Conservation (phyloP, 2,888 invertebrate genomes). For the Ectropis crepuscularia region DNA sequence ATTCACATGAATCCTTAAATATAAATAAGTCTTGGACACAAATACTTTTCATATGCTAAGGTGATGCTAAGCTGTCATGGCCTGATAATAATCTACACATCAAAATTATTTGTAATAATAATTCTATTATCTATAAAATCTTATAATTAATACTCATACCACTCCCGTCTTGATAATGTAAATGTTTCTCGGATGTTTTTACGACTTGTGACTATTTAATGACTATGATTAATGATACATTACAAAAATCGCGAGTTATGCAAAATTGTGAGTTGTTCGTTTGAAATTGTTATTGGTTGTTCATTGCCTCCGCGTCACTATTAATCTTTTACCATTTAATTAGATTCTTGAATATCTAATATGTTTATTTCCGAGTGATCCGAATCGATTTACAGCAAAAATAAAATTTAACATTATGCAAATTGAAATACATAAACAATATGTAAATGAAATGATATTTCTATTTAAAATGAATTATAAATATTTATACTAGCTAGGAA, state of each 20-base stretch:
- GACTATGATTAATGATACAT: conserved; percentile 64
- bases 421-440: conserved; percentile 34
- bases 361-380: conserved; percentile 29
- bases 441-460: conserved; percentile 41
- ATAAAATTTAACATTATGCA: conserved; percentile 42
- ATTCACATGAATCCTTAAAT: conserved; percentile 59
- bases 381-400: conserved; percentile 29
- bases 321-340: conserved; percentile 42
- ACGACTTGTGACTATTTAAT: conserved; percentile 75
- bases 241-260: conserved; percentile 59
- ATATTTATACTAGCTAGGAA: conserved; percentile 49
- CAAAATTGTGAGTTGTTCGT: conserved; percentile 64
- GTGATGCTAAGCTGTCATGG: conserved; percentile 79
- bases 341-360: conserved; percentile 23
- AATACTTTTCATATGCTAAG: conserved; percentile 57
- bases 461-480: conserved; percentile 40
- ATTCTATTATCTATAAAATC: conserved; percentile 67
- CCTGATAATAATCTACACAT: conserved; percentile 74
- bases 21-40: conserved; percentile 77
- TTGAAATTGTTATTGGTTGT: conserved; percentile 63
- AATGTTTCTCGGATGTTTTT: conserved; percentile 66
- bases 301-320: conserved; percentile 63
- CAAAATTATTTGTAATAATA: conserved; percentile 72
- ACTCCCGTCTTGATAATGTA: conserved; percentile 76
- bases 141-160: conserved; percentile 77